Evolutionary conservation across 2,113 vertebrate genomes (phyloP), one percentile per base, ranked within the genome.

Genomic region (Apus apus): DNA sequence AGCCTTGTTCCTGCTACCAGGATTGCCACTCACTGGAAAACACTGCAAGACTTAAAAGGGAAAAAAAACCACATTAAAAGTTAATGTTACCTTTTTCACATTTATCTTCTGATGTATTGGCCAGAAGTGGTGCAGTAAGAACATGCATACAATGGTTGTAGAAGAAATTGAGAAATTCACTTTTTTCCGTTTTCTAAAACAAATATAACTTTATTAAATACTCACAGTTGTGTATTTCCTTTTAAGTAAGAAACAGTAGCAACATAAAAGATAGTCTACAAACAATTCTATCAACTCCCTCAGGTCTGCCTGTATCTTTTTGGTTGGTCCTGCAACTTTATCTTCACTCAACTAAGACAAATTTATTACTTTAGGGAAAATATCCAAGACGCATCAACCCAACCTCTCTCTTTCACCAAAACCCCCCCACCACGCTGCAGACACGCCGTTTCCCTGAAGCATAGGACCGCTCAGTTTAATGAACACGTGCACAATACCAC

Each of bases 91-190:
- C 99, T 97, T 99, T 99, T 60, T 98, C 98, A 96, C 94, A 98
- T 95, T 98, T 99, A 90, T 99, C 99, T 83, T 99, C 99, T 71
- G 98, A 98, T 15, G 99, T 99, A 87, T 99, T 99, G 75, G 99
- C 99, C 98, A 99, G 97, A 93, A 99, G 98, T 5, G 99, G 99
- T 45, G 99, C 99, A 3, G 99, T 99, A 71, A 99, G 98, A 53
- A 99, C 99, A 18, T 99, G 99, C 99, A 99, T 99, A 97, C 99
- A 99, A 98, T 99, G 99, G 96, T 99, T 99, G 98, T 99, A 99
- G 98, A 99, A 99, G 97, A 99, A 99, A 97, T 99, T 99, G 87
- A 99, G 98, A 95, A 99, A 99, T 88, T 99, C 99, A 3, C 99
- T 99, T 98, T 99, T 99, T 97, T 99, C 99, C 0, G 99, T 99